Base-by-base conservation (phyloP, 2,888 invertebrate species). In the Mallateleia sp. region DNA sequence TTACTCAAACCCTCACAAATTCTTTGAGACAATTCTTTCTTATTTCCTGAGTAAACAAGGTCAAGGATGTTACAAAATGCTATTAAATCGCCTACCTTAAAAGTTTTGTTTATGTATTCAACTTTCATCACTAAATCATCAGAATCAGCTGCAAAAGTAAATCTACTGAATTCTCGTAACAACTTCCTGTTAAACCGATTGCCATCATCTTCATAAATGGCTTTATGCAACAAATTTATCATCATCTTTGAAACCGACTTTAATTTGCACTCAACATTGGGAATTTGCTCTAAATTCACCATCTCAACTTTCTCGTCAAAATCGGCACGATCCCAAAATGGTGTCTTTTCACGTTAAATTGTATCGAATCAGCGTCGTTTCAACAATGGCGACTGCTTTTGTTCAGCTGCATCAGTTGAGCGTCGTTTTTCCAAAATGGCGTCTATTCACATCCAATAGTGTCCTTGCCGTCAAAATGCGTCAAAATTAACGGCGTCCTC, bases 191-290 rank as follows among this genome's bases (percentile, higher is more conserved):
- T 71, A 8, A 8, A 18, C 5, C 56, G 25, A 56, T 56, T 42
- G n/a, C 71, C 71, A 6, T 71, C 56, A 32, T 34, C 22, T 50
- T 52, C 75, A 20, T 62, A 75, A 62, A 64, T 34, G 24, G 50
- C n/a, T 52, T 38, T 60, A 32, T 62, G 32, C 9, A 52, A 28
- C 3, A 50, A 50, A 38, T 38, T 22, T 34, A 72, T 42, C 6
- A 28, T 11, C n/a, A 20, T 15, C 4, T 5, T 24, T 0, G 72
- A 42, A 18, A 60, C 74, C 24, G 50, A 25, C 28, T 34, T 60
- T 20, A 50, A 34, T n/a, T 38, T 28, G 8, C 28, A 34, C 5
- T 32, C 34, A 20, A 72, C 28, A 9, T 20, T 22, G 2, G 22
- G 56, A 22, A 72, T 72, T 42, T 72, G 56, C 20, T 22, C 42